These are phyloP conservation scores for Bombus impatiens DNA, from an alignment of 1,140 invertebrate species.

Conservation along the genomic window DNA sequence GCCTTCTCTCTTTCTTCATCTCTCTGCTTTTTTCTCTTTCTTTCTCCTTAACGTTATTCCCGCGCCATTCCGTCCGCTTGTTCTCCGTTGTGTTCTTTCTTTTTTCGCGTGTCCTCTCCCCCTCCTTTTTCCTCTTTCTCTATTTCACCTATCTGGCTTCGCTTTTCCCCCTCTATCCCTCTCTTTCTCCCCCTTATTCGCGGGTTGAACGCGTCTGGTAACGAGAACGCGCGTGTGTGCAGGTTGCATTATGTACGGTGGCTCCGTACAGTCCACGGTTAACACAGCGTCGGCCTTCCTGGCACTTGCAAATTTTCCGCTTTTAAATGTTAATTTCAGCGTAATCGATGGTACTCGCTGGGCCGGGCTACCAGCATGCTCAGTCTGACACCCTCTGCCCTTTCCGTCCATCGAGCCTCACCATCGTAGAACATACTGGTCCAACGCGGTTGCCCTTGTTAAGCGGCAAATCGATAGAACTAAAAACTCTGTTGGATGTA, in stretches of 20 bases:
- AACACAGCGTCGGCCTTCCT: slow-evolving; percentile 56
- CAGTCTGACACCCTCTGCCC: slow-evolving; percentile 6
- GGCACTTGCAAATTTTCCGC: slow-evolving; percentile 76
- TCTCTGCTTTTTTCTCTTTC: slow-evolving; percentile 4
- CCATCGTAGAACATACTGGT: slow-evolving; percentile 7
- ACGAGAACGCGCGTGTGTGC: slow-evolving; percentile 63
- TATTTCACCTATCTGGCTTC: slow-evolving; percentile 31
- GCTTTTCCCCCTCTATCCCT: neutral
- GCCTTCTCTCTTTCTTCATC: slow-evolving; percentile 6
- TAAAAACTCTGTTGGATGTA: neutral
- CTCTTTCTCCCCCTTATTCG: neutral
- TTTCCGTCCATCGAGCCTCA: slow-evolving; percentile 3
- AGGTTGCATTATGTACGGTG: slow-evolving; percentile 59
- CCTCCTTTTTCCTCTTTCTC: neutral
- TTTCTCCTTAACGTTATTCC: slow-evolving; percentile 30
- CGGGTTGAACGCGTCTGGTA: slow-evolving; percentile 45
- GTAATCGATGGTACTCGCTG: slow-evolving; percentile 71
- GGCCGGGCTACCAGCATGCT: slow-evolving; percentile 38
- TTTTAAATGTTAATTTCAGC: slow-evolving; percentile 74
- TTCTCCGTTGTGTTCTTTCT: neutral
- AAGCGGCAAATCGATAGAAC: neutral
- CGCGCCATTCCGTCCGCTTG: neutral
- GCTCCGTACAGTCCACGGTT: slow-evolving; percentile 55
- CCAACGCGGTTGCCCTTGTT: slow-evolving; percentile 1
- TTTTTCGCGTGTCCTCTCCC: slow-evolving; percentile 22